Evolutionary conservation across 2,888 invertebrate species (phyloP).

Genomic region (Coenonympha arcania): DNA sequence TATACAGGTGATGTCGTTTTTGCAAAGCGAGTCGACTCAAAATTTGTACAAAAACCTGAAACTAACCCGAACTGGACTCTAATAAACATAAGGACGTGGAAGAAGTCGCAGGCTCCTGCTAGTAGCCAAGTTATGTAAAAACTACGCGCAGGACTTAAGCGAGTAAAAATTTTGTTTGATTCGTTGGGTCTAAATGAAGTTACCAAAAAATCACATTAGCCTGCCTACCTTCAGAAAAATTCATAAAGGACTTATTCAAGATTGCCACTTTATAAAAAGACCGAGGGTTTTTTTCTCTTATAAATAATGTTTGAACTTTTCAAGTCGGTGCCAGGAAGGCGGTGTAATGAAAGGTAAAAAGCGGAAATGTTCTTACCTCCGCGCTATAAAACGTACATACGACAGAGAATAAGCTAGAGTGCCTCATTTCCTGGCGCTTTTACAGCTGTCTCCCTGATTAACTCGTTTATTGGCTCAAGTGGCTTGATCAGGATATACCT

Average conservation of each 20-base stretch:
- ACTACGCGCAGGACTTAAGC: neutral
- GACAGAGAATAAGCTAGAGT: neutral
- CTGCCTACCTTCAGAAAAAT: neutral
- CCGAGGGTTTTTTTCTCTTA: neutral
- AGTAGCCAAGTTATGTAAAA: too few relatives aligned
- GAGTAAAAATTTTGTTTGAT: neutral
- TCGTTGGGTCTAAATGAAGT: neutral
- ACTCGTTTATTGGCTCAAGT: slow-evolving; percentile 22
- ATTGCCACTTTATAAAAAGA: neutral
- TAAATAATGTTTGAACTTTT: neutral
- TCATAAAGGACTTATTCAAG: too few relatives aligned
- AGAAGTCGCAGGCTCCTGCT: too few relatives aligned
- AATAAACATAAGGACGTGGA: too few relatives aligned
- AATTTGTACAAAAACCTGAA: too few relatives aligned
- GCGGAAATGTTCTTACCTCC: slow-evolving; percentile 1
- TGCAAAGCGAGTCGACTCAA: too few relatives aligned
- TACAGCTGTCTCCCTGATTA: slow-evolving; percentile 25
- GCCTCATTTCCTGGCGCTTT: slow-evolving; percentile 43
- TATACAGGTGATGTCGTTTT: too few relatives aligned
- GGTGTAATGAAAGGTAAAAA: neutral
- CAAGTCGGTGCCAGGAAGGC: neutral
- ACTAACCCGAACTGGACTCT: too few relatives aligned
- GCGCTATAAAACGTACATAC: neutral
- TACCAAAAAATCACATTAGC: neutral
- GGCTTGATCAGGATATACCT: neutral